Base-by-base conservation (phyloP, 2,888 invertebrate species). In the Aporophyla nigra region DNA sequence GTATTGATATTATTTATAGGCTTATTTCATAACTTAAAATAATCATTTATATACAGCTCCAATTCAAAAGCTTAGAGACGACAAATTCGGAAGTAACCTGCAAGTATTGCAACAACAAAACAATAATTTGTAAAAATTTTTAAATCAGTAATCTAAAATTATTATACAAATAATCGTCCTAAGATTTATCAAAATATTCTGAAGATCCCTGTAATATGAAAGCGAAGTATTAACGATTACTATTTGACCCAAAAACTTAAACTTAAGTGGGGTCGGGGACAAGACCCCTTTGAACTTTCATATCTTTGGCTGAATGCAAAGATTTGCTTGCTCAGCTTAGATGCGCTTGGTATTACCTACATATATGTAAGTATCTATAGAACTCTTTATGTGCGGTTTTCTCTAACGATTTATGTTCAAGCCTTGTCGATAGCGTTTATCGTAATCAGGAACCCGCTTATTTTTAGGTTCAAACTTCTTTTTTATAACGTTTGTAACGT, bases 281-380 rank as follows among this genome's bases (percentile, higher is more conserved):
- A 92, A 92, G 91, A 90, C 87, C 86, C 86, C 90, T 90, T 91
- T 78, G 81, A 88, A 90, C 84, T 88, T 93, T 93, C 93, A 94
- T 94, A 94, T 94, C 92, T 92, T 27, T 86, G 84, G 84, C 87
- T 91, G 92, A 93, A 93, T 93, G 91, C 91, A 90, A 91, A 94
- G 92, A 93, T 93, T 93, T 93, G 93, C 93, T 93, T 93, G 91
- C 91, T 89, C 91, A 91, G 93, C 92, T 88, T 59, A 40, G 76
- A 84, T 85, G 86, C 86, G 80, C 83, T 76, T 61, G 71, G 62
- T 71, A 75, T 78, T 65, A 33, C 67, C 40, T 40, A 74, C 2
- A 7, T 21, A 51, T 46, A 74, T 14, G 4, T 40, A 49, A 1
- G 21, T 61, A 46, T 27, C 9, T 56, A 40, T 49, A 27, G 14